These are phyloP conservation scores for Tinea trinotella DNA, from an alignment of 2,888 invertebrate species.

Conservation along the genomic window DNA sequence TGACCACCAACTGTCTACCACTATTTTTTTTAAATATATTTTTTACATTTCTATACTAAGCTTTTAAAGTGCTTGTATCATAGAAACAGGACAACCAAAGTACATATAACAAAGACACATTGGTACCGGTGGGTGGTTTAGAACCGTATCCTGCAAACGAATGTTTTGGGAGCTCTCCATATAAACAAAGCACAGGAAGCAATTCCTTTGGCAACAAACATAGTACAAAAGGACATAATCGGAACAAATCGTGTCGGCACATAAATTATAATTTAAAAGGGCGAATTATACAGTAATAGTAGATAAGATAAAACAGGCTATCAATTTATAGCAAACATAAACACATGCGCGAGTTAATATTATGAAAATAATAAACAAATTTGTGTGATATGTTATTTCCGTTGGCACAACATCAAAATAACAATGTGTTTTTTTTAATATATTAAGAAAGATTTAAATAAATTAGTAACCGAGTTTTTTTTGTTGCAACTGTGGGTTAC, in stretches of 20 bases:
- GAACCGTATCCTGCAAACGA: too few species aligned
- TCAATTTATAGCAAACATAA: not conserved
- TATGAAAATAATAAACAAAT: constrained; percentile 12
- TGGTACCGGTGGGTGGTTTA: too few species aligned
- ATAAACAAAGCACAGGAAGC: constrained; percentile 44
- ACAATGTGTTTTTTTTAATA: not conserved
- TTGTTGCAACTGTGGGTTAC: too few species aligned
- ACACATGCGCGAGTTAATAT: not conserved
- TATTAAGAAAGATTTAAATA: too few species aligned
- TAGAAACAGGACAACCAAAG: too few species aligned
- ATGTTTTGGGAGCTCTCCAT: too few species aligned
- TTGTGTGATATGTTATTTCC: not conserved
- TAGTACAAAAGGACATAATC: not conserved
- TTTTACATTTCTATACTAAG: too few species aligned
- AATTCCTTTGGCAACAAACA: constrained; percentile 29
- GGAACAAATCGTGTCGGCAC: not conserved
- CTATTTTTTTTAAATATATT: too few species aligned
- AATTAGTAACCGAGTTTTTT: too few species aligned
- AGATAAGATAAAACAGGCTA: constrained; percentile 2
- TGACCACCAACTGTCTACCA: too few species aligned
- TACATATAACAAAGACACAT: too few species aligned
- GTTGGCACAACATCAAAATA: not conserved
- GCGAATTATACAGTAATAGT: constrained; percentile 1
- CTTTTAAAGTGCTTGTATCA: too few species aligned
- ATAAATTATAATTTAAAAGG: not conserved